Evolutionary conservation across 1,140 invertebrate species (phyloP).

Genomic region (Sminthurides bifidus): DNA sequence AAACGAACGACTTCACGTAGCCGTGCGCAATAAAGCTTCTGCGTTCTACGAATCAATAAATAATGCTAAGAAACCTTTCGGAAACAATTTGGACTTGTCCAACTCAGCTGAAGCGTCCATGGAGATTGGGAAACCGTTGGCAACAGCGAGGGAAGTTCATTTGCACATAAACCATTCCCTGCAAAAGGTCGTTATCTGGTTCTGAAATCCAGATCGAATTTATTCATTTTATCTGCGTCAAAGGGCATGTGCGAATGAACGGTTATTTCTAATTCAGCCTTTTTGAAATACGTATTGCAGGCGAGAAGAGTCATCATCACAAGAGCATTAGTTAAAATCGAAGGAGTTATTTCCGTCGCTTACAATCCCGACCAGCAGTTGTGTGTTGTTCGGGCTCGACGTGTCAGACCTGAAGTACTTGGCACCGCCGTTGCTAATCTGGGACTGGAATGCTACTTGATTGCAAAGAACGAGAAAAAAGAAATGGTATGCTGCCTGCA

Average conservation of each 20-base stretch:
- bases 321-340: conserved; percentile 9
- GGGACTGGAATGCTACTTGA: conserved; percentile 16
- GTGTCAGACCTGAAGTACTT: conserved; percentile 9
- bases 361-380: conserved; percentile 14
- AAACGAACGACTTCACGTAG: background rate
- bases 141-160: no score
- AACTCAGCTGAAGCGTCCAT: no score
- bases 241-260: background rate
- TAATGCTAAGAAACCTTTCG: background rate
- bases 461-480: conserved; percentile 17
- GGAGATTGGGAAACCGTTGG: no score
- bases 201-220: no score
- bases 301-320: conserved; percentile 9
- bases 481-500: conserved; percentile 17
- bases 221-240: background rate
- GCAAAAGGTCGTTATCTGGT: no score
- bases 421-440: conserved; percentile 24
- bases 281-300: background rate
- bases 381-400: conserved; percentile 20
- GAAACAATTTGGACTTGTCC: background rate
- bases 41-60: conserved; percentile 3
- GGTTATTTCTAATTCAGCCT: background rate
- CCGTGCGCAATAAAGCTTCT: background rate
- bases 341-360: conserved; percentile 24
- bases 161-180: no score